A percentile compares a stretch with the other conserved stretches of the same genome.
phyloP scores from a whole-genome alignment of 1,140 invertebrate genomes.

The Heliconius hermathena region DNA sequence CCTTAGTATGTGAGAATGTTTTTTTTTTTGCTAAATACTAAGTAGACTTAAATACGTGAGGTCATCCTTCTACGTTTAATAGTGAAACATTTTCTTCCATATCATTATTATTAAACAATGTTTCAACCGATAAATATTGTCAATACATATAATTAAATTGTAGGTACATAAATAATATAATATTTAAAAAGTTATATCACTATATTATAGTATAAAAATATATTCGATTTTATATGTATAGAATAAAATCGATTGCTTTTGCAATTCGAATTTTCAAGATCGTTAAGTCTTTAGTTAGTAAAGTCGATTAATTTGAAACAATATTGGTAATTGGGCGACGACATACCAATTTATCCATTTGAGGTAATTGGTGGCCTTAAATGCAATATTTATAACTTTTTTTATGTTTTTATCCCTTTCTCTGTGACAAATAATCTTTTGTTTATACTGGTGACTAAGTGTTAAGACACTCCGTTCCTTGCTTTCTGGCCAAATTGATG shows the following conservation, averaged over 20 bases:
- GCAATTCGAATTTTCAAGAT: neutral
- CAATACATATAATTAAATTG: too few relatives aligned
- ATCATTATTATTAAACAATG: too few relatives aligned
- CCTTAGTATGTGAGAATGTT: neutral
- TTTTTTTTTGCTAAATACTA: neutral
- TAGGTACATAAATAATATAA: too few relatives aligned
- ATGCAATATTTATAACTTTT: neutral
- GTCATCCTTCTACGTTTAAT: too few relatives aligned
- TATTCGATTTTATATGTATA: too few relatives aligned
- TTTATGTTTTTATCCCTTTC: neutral
- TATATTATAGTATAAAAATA: too few relatives aligned
- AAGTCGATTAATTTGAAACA: neutral
- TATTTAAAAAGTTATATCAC: too few relatives aligned
- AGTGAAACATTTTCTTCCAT: neutral
- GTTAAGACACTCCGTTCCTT: neutral
- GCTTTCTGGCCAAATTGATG: too few relatives aligned
- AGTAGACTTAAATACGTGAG: too few relatives aligned
- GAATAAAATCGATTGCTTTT: neutral
- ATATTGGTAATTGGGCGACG: slow-evolving; percentile 16
- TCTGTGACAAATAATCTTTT: neutral
- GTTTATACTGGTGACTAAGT: neutral
- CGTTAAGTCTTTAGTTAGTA: neutral
- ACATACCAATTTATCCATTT: slow-evolving; percentile 28
- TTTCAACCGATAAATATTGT: too few relatives aligned
- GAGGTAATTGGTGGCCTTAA: slow-evolving; percentile 11